Evolutionary conservation across 2,113 vertebrate species (phyloP).

Genomic region (Hydropotes inermis): DNA sequence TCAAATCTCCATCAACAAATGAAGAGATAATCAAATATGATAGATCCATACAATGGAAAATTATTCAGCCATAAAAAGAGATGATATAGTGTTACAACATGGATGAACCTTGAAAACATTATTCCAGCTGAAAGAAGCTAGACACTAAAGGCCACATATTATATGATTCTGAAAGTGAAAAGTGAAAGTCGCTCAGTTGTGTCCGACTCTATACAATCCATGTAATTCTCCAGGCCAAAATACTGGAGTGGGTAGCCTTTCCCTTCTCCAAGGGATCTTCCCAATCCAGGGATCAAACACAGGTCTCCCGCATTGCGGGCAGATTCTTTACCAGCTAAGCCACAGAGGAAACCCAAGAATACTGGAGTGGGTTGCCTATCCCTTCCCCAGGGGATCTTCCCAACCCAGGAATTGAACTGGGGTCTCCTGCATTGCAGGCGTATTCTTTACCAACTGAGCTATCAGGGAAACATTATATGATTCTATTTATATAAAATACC

Average conservation of each 20-base stretch:
- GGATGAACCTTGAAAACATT: not conserved
- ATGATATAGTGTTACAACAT: not conserved
- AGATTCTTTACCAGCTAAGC: not conserved
- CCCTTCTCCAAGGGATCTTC: not conserved
- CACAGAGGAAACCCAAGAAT: not conserved
- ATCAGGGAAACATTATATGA: not conserved
- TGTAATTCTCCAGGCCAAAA: not conserved
- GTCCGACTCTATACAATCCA: not conserved
- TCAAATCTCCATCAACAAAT: not conserved
- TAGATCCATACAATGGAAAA: not conserved
- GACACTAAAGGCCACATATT: not conserved
- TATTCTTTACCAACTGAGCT: not conserved
- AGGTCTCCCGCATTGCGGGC: not conserved
- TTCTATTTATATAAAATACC: not conserved
- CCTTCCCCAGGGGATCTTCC: not conserved
- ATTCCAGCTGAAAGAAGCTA: not conserved
- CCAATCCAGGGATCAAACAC: not conserved
- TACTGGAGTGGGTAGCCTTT: not conserved
- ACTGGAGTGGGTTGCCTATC: not conserved
- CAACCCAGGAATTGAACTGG: not conserved
- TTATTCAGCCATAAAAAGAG: not conserved
- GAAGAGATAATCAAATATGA: not conserved
- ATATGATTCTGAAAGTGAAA: not conserved
- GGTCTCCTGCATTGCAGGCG: not conserved
- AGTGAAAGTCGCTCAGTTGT: not conserved